Evolutionary conservation across 1,140 invertebrate genomes (phyloP), one percentile per base, ranked within the genome.

Genomic region (Mizuhopecten yessoensis): DNA sequence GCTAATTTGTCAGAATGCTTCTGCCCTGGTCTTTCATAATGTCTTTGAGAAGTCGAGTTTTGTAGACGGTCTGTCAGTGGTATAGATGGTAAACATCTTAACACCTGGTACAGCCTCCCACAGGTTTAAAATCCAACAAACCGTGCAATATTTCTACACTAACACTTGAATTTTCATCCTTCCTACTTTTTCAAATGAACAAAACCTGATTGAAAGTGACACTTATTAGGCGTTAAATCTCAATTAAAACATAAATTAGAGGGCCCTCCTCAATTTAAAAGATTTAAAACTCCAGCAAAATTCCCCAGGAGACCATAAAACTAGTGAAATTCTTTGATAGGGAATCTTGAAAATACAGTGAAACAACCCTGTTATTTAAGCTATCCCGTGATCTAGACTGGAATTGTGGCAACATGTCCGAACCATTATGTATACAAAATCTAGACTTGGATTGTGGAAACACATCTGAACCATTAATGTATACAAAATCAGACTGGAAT

Each of bases 1-100:
- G 57, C 57, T 75, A 75, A 75, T 75, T 75, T 75, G 57, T 75
- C 57, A 75, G 57, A 75, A n/a, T 75, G 29, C 57, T 75, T 75
- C 23, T 75, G 57, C 23, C 57, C 57, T 75, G 57, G 57, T 75
- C 57, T 75, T 75, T 75, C 57, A 75, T 29, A 75, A 75, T 75
- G 23, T 75, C 57, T 75, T 75, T 75, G 57, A 75, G 57, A 75
- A 75, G 57, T 75, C 23, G 57, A 0, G 57, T 75, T 75, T 75
- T 75, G 57, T 75, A 29, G n/a, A 75, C 0, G 5, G 57, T 75
- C 57, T 75, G 57, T 75, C 57, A 75, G 57, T 75, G 57, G 23
- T 75, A 17, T 5, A 7, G 57, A 29, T 75, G 57, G 23, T 75
- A 29, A 75, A 75, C 57, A 75, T 75, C 57, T 75, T 75, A 75